phyloP scores from a whole-genome alignment of 1,140 invertebrate species.

The Drosophila pachea region DNA sequence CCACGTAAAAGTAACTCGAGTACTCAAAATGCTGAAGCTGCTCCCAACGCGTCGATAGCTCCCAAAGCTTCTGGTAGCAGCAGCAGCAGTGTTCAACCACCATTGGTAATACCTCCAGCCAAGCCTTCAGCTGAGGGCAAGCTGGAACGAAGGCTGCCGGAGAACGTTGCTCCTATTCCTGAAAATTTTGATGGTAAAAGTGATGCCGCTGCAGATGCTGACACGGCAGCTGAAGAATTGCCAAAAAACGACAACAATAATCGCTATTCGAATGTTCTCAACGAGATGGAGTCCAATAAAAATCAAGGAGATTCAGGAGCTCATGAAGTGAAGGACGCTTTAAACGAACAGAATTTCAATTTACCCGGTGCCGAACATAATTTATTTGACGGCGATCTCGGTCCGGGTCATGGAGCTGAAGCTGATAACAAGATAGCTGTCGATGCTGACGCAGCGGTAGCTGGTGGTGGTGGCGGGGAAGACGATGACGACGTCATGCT shows the following conservation, averaged over 20 bases:
- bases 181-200: slow-evolving; percentile 71
- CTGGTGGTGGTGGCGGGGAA: slow-evolving; percentile 43
- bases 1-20: slow-evolving; percentile 58
- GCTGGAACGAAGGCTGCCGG: slow-evolving; percentile 68
- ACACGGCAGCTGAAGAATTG: slow-evolving; percentile 64
- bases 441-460: slow-evolving; percentile 37
- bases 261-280: slow-evolving; percentile 70
- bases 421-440: slow-evolving; percentile 45
- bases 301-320: slow-evolving; percentile 70
- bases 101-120: slow-evolving; percentile 59
- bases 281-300: slow-evolving; percentile 57
- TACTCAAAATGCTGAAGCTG: slow-evolving; percentile 24
- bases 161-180: slow-evolving; percentile 75
- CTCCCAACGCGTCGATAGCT: slow-evolving; percentile 49
- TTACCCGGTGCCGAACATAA: slow-evolving; percentile 69
- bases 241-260: slow-evolving; percentile 73
- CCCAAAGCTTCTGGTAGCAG: slow-evolving; percentile 48
- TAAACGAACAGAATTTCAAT: slow-evolving; percentile 73
- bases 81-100: slow-evolving; percentile 61
- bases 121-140: slow-evolving; percentile 43
- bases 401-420: slow-evolving; percentile 29
- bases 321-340: slow-evolving; percentile 75
- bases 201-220: slow-evolving; percentile 45
- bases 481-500: slow-evolving; percentile 69
- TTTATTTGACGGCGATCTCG: slow-evolving; percentile 63